These are phyloP conservation scores for Pocillopora meandrina DNA, from an alignment of 92 coral and sea anemone species.

Conservation along the genomic window DNA sequence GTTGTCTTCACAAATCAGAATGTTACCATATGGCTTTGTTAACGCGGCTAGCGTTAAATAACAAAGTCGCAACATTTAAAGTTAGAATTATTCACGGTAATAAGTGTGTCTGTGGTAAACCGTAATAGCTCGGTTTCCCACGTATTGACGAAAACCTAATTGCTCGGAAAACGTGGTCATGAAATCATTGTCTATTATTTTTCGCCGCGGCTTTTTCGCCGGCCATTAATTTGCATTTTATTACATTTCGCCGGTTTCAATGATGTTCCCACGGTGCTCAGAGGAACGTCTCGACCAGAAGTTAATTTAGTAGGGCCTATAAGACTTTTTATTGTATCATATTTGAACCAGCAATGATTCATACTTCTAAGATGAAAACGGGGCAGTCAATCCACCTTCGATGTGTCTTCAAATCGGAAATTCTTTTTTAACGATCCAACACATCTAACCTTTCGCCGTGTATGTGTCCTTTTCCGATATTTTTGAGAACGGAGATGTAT, in stretches of 20 bases:
- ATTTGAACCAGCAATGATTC: no score
- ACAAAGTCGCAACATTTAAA: background rate
- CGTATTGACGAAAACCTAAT: background rate
- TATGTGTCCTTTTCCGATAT: no score
- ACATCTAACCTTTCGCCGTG: no score
- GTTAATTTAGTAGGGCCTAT: no score
- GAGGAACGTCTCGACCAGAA: background rate
- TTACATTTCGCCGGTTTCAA: background rate
- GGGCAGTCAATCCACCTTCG: no score
- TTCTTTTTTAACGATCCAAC: no score
- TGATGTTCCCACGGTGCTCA: background rate
- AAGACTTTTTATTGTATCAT: no score
- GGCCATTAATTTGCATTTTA: conserved; percentile 9
- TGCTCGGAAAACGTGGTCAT: background rate
- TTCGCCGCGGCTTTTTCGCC: background rate
- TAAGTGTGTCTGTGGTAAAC: conserved; percentile 16
- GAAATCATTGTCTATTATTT: background rate
- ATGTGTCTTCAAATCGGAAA: no score
- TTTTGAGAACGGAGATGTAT: no score
- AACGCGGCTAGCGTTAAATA: conserved; percentile 3
- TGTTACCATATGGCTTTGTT: background rate
- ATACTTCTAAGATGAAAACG: no score
- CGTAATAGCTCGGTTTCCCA: conserved; percentile 26
- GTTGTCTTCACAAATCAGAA: background rate
- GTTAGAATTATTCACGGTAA: background rate